Conservation (phyloP, 1,140 invertebrate species). For the Bicyclus anynana region DNA sequence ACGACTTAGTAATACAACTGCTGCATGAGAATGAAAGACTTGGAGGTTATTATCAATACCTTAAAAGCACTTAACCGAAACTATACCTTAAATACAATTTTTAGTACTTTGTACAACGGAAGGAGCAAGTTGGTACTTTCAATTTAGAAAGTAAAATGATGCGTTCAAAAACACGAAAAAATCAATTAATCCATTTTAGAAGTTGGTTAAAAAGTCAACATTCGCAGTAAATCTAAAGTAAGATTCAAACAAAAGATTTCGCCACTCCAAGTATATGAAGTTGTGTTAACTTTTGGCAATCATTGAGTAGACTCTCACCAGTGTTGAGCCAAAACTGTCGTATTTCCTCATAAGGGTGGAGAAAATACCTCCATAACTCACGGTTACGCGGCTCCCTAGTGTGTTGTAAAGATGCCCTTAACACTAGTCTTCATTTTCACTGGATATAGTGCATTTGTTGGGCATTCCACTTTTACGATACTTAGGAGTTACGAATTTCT, state of each 20-base stretch:
- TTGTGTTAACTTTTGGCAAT: conserved; percentile 48
- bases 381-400: conserved; percentile 61
- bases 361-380: conserved; percentile 71
- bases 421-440: conserved; percentile 72
- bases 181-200: neutral
- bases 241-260: neutral
- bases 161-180: neutral
- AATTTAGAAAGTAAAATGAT: no score
- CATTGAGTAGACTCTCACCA: conserved; percentile 50
- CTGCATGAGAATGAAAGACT: no score
- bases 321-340: conserved; percentile 60
- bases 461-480: conserved; percentile 15
- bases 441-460: conserved; percentile 47
- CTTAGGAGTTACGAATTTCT: neutral
- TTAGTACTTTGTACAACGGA: no score
- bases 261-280: neutral
- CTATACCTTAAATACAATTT: no score
- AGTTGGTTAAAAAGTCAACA: neutral
- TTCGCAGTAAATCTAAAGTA: neutral
- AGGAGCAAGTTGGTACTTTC: no score
- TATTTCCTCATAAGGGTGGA: conserved; percentile 73
- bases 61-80: no score
- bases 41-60: no score
- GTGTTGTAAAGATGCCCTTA: conserved; percentile 73
- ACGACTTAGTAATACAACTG: no score